Evolutionary conservation across 2,888 invertebrate genomes (phyloP), one percentile per base, ranked within the genome.

Genomic region (Hirtodrosophila cameraria): DNA sequence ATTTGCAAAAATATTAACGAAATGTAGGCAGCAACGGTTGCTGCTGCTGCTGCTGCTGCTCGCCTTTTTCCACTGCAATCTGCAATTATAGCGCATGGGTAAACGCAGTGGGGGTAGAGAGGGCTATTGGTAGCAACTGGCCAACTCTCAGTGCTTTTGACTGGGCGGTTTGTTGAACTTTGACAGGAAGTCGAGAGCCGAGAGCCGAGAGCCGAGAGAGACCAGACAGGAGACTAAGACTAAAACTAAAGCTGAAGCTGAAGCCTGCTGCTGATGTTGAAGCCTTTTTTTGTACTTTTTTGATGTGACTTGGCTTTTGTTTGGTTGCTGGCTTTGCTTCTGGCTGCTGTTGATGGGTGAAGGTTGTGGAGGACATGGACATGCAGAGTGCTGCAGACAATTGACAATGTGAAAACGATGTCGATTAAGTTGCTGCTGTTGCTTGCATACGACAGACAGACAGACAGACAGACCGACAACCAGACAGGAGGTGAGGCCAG

Each of bases 1-100:
- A 80, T 80, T 84, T 84, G 85, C 80, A 80, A 80, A 79, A 80
- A 80, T 80, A 80, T 80, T 80, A 85, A 85, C 80, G 85, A 82
- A 85, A 80, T 85, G 85, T 82, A 84, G 78, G 71, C 79, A 75
- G 78, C 77, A 73, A 69, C 74, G 53, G 70, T 52, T 48, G 68
- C 65, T 58, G 80, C 59, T 55, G 73, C 54, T 38, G 42, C 65
- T 39, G 62, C 18, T 72, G 75, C 58, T 80, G 79, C 75, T 79
- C 85, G 85, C 79, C 75, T 80, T 80, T 84, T 80, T 80, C 85
- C 82, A 84, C 73, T 80, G 81, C 81, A 83, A 77, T 74, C 75
- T 71, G 79, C 79, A 84, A 80, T 80, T 80, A 80, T 84, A 68
- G 79, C 75, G 80, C 69, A 67, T 75, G 72, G 70, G 48, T 67